Percentiles rank a stretch among this genome's conserved stretches.
Conservation (phyloP, 2,888 invertebrate genomes). For the Polymixis lichenea region DNA sequence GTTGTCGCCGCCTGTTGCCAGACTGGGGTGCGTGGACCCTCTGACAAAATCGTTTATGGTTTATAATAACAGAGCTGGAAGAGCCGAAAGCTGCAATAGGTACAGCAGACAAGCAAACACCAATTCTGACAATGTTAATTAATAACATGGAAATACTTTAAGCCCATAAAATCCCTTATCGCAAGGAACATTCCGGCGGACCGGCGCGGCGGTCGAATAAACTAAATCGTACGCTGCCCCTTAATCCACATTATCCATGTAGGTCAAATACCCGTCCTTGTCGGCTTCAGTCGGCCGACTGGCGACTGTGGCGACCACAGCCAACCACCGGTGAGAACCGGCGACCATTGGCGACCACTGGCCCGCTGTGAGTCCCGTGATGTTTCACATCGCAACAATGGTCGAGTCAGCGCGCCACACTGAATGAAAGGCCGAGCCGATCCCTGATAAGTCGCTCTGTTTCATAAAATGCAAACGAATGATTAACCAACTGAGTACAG, state of each 20-base stretch:
- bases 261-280: slow-evolving; percentile 38
- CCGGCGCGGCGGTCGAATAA: slow-evolving; percentile 2
- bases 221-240: slow-evolving; percentile 21
- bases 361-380: neutral
- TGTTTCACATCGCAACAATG: slow-evolving; percentile 12
- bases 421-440: slow-evolving; percentile 7
- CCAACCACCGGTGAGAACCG: neutral
- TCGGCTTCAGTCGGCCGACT: neutral
- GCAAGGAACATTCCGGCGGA: slow-evolving; percentile 8
- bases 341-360: neutral
- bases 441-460: neutral
- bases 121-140: neutral
- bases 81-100: neutral
- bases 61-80: neutral
- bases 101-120: slow-evolving; percentile 12
- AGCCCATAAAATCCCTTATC: slow-evolving; percentile 24
- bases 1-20: neutral
- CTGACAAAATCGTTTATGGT: neutral
- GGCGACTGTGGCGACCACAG: neutral
- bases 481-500: neutral
- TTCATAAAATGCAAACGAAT: neutral
- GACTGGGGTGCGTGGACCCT: neutral
- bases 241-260: slow-evolving; percentile 44
- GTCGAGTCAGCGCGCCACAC: neutral
- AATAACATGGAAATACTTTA: slow-evolving; percentile 12